Evolutionary conservation across 2,113 vertebrate genomes (phyloP).

Genomic region (Dasyprocta punctata): DNA sequence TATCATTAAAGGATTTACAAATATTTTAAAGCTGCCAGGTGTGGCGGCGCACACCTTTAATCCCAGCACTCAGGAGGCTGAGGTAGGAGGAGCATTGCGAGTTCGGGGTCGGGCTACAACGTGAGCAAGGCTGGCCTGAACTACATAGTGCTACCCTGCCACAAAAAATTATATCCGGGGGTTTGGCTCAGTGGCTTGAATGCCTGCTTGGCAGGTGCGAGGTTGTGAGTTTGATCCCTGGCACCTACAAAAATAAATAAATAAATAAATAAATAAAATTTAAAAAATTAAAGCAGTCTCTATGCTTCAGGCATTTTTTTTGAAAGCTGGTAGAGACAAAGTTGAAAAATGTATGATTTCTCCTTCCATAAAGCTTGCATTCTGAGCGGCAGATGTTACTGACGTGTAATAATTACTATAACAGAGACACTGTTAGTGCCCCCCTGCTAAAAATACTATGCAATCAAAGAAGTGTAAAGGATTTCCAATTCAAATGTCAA

Average conservation of each 20-base stretch:
- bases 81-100: too few relatives aligned
- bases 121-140: too few relatives aligned
- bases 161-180: too few relatives aligned
- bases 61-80: too few relatives aligned
- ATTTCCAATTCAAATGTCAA: background rate
- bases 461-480: background rate
- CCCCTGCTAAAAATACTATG: background rate
- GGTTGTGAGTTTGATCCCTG: too few relatives aligned
- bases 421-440: background rate
- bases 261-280: too few relatives aligned
- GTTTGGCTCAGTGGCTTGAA: too few relatives aligned
- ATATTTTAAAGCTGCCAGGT: background rate
- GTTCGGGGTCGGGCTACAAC: too few relatives aligned
- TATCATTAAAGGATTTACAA: background rate
- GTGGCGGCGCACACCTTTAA: too few relatives aligned
- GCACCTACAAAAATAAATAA: too few relatives aligned
- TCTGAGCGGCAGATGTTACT: background rate
- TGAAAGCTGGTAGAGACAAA: background rate
- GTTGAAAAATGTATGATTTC: background rate
- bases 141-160: too few relatives aligned
- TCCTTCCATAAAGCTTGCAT: background rate
- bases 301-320: background rate
- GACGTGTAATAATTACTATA: background rate
- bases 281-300: background rate
- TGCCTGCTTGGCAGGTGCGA: too few relatives aligned